Base-by-base conservation (phyloP, 64 coral and sea anemone genomes). In the Pachyseris speciosa region DNA sequence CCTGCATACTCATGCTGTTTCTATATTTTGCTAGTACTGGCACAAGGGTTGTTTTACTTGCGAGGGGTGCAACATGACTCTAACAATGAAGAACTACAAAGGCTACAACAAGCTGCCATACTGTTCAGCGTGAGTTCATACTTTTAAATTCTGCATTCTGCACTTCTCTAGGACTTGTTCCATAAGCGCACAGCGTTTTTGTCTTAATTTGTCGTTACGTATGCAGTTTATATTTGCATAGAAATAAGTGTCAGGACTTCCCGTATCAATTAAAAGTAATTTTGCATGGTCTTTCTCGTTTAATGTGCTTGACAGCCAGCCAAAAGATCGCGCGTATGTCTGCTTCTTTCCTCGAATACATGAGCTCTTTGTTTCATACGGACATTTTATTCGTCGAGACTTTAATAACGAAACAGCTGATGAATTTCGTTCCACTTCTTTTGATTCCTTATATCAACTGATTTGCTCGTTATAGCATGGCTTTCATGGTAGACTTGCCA, bases 71-170 rank as follows among this genome's bases (percentile, higher is more conserved):
- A 95, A 92, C 19, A 87, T 95, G 96, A 94, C 94, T 22, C 53
- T 98, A 7, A 98, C 83, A 40, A 95, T 98, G 96, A 98, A 98
- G 93, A 98, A 95, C 27, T 98, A 98, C 44, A 98, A 98, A 60
- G 96, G 96, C 0, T 98, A 98, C 50, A 92, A 83, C 66, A 98
- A 93, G 48, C 71, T 42, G 19, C 96, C 96, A 4, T 98, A 95
- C 48, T 98, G 96, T 20, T n/a, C 39, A 5, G 50, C 96, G 96
- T 98, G 68, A 98, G 96, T 98, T 11, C 7, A 83, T 61, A 26
- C 28, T 72, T 42, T 74, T 2, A 28, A 9, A 17, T 88, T 20
- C 9, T 30, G 15, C 19, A 30, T 20, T 3, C 43, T 69, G 20
- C 9, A 3, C 33, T 83, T 19, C 66, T 72, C 24, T 20, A 16